Base-by-base conservation (phyloP, 2,113 vertebrate genomes). In the Larimichthys polyactis region DNA sequence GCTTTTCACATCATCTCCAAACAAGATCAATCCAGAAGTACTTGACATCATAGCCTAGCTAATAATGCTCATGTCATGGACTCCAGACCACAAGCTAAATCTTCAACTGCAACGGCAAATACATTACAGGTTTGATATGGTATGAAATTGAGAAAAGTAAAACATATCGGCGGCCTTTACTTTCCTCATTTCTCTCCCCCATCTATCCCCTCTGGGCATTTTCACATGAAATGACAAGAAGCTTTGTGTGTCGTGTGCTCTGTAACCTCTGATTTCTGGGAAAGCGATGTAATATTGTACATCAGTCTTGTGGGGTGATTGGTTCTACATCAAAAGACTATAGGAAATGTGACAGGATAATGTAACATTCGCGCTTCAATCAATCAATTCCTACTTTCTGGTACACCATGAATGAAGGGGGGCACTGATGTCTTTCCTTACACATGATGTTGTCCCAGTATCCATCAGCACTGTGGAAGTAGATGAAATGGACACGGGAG, bases 291-390 rank as follows among this genome's bases (percentile, higher is more conserved):
- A 29, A 64, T 82, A 66, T 80, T 77, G 27, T 46, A 66, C 68
- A 75, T 87, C 70, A 46, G 57, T 62, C 81, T 60, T 58, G 36
- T n/a, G 15, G 52, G 40, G 22, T 20, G 71, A 80, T 54, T 64
- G 70, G 55, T n/a, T 87, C 65, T 62, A 60, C 60, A 89, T 83
- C 57, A 71, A 81, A 83, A 71, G 58, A 64, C 51, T n/a, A n/a
- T 59, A 48, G 36, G 69, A 76, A 82, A 80, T 63, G 4, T 72
- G 73, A 70, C 60, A 64, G 68, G 43, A 69, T 78, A 67, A 54
- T 69, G 54, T 49, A 64, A 64, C 49, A 36, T 54, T 85, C 72
- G 52, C 27, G 52, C 79, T 79, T 69, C 67, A 80, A 32, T 83
- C 76, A 82, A 78, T 85, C 68, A 55, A 4, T 19, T 71, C 58